phyloP scores from a whole-genome alignment of 23 tunicate genomes.

The Styela plicata region DNA sequence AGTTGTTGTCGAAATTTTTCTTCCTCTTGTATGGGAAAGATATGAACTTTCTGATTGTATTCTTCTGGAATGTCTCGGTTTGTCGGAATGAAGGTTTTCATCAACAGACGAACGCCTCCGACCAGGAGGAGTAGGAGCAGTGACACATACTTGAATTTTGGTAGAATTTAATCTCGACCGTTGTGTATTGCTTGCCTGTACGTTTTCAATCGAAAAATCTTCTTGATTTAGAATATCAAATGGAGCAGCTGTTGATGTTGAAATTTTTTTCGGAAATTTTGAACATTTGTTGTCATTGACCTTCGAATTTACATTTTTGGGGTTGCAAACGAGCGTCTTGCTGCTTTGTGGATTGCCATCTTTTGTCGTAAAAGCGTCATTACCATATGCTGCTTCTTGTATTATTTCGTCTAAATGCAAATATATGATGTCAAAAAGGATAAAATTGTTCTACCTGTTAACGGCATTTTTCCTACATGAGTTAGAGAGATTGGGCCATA shows the following conservation, averaged over 20 bases:
- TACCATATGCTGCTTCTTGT: too few species aligned
- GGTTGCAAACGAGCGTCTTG: too few species aligned
- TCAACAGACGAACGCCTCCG: neutral
- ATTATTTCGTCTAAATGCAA: too few species aligned
- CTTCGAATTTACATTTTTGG: neutral
- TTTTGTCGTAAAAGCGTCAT: too few species aligned
- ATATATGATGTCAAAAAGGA: too few species aligned
- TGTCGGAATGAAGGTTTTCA: neutral
- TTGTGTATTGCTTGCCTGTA: neutral
- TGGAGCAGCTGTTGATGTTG: neutral
- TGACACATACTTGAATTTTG: neutral
- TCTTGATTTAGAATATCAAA: too few species aligned
- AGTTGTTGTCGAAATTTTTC: neutral
- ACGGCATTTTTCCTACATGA: too few species aligned
- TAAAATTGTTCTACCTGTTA: too few species aligned
- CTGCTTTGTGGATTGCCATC: too few species aligned
- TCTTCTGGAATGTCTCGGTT: neutral
- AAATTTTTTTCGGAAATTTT: neutral
- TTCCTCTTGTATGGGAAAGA: neutral
- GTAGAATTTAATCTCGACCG: neutral
- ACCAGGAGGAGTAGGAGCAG: neutral
- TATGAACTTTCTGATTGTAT: neutral
- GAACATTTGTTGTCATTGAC: neutral
- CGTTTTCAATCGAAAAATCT: too few species aligned
- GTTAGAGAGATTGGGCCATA: too few species aligned